Percentiles rank a stretch among this genome's conserved stretches.
Evolutionary conservation across 2,888 invertebrate genomes (phyloP).

Genomic region (Crocallis elinguaria): DNA sequence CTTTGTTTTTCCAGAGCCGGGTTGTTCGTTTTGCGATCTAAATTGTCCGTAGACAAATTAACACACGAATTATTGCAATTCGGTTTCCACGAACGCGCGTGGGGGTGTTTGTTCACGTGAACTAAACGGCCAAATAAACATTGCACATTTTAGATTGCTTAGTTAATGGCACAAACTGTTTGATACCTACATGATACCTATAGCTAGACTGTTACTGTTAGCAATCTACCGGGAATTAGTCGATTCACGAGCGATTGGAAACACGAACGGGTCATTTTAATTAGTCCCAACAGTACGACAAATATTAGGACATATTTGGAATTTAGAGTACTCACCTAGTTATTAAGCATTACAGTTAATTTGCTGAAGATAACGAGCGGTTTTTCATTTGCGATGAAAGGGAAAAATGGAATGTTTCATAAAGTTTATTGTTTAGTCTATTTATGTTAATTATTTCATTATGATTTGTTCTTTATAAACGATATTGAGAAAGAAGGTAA

Average conservation of each 20-base stretch:
- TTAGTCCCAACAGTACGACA: background rate
- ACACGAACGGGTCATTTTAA: constrained; percentile 8
- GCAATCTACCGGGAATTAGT: constrained; percentile 4
- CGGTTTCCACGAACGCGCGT: constrained; percentile 18
- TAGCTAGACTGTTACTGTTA: background rate
- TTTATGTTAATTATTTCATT: background rate
- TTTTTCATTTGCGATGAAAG: background rate
- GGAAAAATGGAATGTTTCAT: background rate
- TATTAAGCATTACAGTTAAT: constrained; percentile 1
- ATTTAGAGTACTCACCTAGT: constrained; percentile 12
- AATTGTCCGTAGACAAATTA: constrained; percentile 10
- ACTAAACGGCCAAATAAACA: constrained; percentile 40
- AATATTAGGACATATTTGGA: background rate
- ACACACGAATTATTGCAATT: constrained; percentile 27
- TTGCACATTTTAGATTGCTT: constrained; percentile 42
- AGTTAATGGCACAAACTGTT: constrained; percentile 23
- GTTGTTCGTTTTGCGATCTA: background rate
- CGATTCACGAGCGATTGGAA: background rate
- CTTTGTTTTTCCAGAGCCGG: background rate
- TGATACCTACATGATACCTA: constrained; percentile 3
- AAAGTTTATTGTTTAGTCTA: background rate
- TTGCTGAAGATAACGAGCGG: constrained; percentile 9
- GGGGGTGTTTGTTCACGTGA: constrained; percentile 33
- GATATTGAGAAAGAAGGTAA: too few species aligned
- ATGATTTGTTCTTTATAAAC: background rate